phyloP scores from a whole-genome alignment of 2,113 vertebrate genomes.

The Siniperca chuatsi region DNA sequence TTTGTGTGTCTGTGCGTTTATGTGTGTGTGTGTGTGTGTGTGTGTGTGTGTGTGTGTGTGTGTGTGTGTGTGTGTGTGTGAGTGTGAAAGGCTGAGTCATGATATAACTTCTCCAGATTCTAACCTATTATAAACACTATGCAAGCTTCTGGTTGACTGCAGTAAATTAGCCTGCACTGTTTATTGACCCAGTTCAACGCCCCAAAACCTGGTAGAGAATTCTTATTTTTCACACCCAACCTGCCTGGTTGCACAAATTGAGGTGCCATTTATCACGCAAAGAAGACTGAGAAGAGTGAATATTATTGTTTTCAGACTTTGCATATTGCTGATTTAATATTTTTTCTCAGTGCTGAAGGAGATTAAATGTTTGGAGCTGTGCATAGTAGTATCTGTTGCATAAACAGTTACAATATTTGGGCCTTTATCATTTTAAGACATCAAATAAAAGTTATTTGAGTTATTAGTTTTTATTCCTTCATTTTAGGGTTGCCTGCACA shows the following conservation, averaged over 20 bases:
- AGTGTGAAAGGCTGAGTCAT: constrained; percentile 43
- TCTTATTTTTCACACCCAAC: constrained; percentile 9
- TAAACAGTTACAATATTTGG: constrained; percentile 23
- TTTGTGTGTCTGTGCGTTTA: background rate
- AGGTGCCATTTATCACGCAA: constrained; percentile 26
- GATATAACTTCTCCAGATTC: constrained; percentile 19
- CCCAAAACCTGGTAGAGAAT: constrained; percentile 14
- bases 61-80: constrained; percentile 8
- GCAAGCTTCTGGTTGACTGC: constrained; percentile 22
- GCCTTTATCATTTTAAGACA: constrained; percentile 19
- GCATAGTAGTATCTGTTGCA: background rate
- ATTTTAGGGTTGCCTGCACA: constrained; percentile 14
- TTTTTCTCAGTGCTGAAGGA: background rate
- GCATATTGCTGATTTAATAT: constrained; percentile 47
- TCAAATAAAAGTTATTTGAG: constrained; percentile 38
- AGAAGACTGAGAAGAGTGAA: constrained; percentile 20
- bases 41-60: background rate
- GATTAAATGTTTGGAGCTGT: background rate
- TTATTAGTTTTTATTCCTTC: constrained; percentile 30
- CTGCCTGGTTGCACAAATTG: constrained; percentile 7
- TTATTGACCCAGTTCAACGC: constrained; percentile 27
- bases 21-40: background rate
- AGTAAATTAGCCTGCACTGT: constrained; percentile 1
- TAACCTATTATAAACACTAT: constrained; percentile 24
- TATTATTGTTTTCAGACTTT: constrained; percentile 37